Base-by-base conservation (phyloP, 2,797 vertebrate genomes). In the Tamandua tetradactyla region DNA sequence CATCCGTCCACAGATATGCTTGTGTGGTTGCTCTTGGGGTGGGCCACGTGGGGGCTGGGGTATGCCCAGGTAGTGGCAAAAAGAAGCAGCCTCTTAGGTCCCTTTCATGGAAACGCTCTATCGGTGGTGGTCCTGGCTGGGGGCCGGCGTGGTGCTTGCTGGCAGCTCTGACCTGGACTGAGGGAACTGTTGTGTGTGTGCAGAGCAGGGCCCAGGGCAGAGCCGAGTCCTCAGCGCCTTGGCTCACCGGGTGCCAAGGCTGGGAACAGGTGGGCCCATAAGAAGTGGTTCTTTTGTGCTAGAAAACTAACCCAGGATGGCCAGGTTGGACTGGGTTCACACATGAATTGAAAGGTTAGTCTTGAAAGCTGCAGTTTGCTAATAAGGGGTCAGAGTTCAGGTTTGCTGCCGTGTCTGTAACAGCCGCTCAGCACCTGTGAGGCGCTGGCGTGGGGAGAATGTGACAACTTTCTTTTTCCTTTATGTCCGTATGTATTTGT, bases 31-130 rank as follows among this genome's bases (percentile, higher is more conserved):
- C 44, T 25, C 17, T 5, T 15, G 25, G 35, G 20, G 5, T 13
- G 18, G 12, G 22, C 13, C 40, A 14, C 11, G 0, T 81, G 42
- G 44, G 69, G 32, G 55, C n/a, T n/a, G 72, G 22, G 66, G 1
- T 88, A 25, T 76, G 64, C 61, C 68, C 75, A 20, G 22, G 78
- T 49, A 52, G 49, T 49, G 49, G n/a, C n/a, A n/a, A n/a, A n/a
- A n/a, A n/a, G n/a, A n/a, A n/a, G n/a, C 84, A 88, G 66, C 66
- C 30, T 85, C 92, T 20, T 40, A 44, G 81, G 30, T 74, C 78
- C 64, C 72, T 81, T 96, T 93, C 71, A 82, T 88, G 80, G 86
- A 74, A 42, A 57, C 71, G n/a, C 37, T 94, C 91, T 94, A 79
- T 84, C 91, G 86, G 78, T 52, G 59, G 59, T 86, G 61, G 91